Base-by-base conservation (phyloP, 2,888 invertebrate species). In the Mystacides longicornis region DNA sequence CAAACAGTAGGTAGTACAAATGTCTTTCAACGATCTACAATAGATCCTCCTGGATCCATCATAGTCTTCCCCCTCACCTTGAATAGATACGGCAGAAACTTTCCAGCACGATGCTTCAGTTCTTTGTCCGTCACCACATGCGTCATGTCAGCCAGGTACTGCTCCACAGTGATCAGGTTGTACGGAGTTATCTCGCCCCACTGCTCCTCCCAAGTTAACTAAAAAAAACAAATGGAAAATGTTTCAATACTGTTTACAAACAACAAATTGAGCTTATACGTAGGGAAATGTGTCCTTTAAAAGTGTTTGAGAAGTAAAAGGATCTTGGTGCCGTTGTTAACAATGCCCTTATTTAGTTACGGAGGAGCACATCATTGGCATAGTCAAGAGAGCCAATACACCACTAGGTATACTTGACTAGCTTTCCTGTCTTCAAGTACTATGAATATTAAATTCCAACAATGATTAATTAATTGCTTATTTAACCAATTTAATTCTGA, bases 131-230 rank as follows among this genome's bases (percentile, higher is more conserved):
- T 88, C 37, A 91, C 74, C 49, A 89, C 86, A 69, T 89, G 89
- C 62, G 87, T 84, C 85, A 92, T 87, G 68, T 89, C 87, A 59
- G 85, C 83, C 19, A 92, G 68, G 65, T 90, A 91, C 69, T 87
- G 87, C 68, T 91, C 89, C 45, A 89, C 85, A 0, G 86, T 87
- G 4, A 91, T 83, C 65, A 86, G 78, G 78, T 90, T 89, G 70
- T 91, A 91, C 0, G 87, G 87, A 64, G 82, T 83, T 27, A 89
- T 81, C 63, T 85, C 87, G 3, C 91, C 91, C 84, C 89, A 91
- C 66, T 88, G 87, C 68, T 86, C 86, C 64, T 87, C 85, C 90
- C 90, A 91, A 14, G 88, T 83, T 64, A 79, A 69, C 86, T 87
- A 68, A 9, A 72, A 72, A 3, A 50, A 54, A 49, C 5, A 49